A percentile compares a stretch with the other conserved stretches of the same genome.
These are phyloP conservation scores for Sterrhoptilus dennistouni DNA, from an alignment of 2,113 vertebrate species.

Conservation along the genomic window DNA sequence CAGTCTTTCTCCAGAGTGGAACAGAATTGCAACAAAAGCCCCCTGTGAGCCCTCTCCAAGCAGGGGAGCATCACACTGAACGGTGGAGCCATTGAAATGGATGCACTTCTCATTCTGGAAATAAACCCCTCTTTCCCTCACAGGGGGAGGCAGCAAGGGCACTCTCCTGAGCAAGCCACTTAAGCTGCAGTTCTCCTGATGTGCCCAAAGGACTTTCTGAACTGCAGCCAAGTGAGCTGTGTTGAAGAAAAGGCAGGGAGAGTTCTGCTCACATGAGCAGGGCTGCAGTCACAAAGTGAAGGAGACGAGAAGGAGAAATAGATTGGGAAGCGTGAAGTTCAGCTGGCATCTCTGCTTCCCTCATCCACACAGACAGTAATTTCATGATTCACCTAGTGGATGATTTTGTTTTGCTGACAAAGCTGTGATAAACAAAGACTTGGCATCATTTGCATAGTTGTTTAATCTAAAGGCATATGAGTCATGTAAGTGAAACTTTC, in stretches of 20 bases:
- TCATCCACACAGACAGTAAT: background rate
- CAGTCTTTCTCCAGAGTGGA: background rate
- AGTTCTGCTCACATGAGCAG: background rate
- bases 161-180: background rate
- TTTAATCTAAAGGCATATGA: background rate
- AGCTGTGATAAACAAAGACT: slow-evolving; percentile 29
- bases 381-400: slow-evolving; percentile 54
- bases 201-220: background rate
- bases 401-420: slow-evolving; percentile 32
- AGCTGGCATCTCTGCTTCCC: background rate
- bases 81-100: background rate
- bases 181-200: background rate
- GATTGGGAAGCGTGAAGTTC: background rate
- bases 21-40: background rate
- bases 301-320: background rate
- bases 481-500: background rate
- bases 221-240: background rate
- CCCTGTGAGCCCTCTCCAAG: background rate
- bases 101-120: background rate
- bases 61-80: background rate
- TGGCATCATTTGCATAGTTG: background rate
- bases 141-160: background rate
- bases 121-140: background rate
- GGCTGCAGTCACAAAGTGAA: background rate
- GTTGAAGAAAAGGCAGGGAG: background rate